A percentile compares a stretch with the other conserved stretches of the same genome.
Evolutionary conservation across 2,113 vertebrate species (phyloP).

Genomic region (Trochalopteron elliotii): DNA sequence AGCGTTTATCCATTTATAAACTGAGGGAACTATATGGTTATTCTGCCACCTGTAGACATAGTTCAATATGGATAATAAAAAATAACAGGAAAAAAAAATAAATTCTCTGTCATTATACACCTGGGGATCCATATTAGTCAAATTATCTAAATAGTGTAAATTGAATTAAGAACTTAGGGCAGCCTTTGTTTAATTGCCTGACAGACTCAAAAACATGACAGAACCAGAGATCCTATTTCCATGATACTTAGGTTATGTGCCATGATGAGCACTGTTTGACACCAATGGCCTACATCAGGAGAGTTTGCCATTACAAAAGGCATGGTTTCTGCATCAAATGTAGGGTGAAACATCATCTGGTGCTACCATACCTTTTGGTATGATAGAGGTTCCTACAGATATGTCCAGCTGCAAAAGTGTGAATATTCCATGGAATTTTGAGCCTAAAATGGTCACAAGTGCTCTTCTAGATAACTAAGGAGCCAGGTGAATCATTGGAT

Average conservation of each 20-base stretch:
- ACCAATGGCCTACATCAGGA: accelerated
- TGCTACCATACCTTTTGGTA: too few relatives aligned
- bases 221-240: background rate
- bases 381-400: background rate
- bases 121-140: background rate
- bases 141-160: background rate
- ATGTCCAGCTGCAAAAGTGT: accelerated
- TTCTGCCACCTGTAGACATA: background rate
- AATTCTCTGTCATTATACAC: background rate
- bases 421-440: background rate
- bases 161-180: background rate
- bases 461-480: background rate
- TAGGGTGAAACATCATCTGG: background rate
- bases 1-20: background rate
- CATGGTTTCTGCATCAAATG: background rate
- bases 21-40: background rate
- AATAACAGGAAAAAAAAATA: background rate
- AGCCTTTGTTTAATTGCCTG: background rate
- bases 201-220: background rate
- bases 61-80: background rate
- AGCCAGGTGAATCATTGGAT: accelerated
- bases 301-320: background rate
- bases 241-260: background rate
- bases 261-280: background rate
- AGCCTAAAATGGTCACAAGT: background rate